Evolutionary conservation across 2,888 invertebrate species (phyloP).

Genomic region (Hyles lineata): DNA sequence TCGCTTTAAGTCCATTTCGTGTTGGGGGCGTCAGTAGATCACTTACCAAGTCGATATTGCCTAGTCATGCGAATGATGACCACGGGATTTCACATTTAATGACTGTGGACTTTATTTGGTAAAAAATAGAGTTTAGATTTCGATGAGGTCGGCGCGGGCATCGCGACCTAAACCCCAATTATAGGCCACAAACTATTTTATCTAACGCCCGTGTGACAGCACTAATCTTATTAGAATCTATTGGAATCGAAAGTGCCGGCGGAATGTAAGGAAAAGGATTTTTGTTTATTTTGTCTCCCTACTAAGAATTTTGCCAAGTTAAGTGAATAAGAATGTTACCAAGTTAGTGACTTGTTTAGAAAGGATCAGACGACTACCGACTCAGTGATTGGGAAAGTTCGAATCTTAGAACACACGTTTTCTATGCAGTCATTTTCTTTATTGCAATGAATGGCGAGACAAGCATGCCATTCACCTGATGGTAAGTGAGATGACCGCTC

Average conservation of each 20-base stretch:
- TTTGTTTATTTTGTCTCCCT: too few relatives aligned
- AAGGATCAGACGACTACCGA: too few relatives aligned
- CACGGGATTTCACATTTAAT: constrained; percentile 54
- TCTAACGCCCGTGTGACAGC: constrained; percentile 82
- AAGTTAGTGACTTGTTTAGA: too few relatives aligned
- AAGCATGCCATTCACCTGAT: too few relatives aligned
- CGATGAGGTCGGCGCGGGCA: constrained; percentile 45
- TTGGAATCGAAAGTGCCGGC: constrained; percentile 75
- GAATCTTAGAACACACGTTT: too few relatives aligned
- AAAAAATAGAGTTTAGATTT: constrained; percentile 48
- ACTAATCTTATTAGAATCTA: constrained; percentile 84
- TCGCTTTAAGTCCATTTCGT: constrained; percentile 32
- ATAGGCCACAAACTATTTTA: constrained; percentile 84
- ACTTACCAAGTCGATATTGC: constrained; percentile 80
- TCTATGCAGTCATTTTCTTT: too few relatives aligned
- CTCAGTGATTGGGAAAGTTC: too few relatives aligned
- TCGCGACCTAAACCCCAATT: constrained; percentile 76
- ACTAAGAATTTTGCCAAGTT: too few relatives aligned
- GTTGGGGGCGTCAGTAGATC: constrained; percentile 46
- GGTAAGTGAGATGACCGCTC: too few relatives aligned
- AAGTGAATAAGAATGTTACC: too few relatives aligned
- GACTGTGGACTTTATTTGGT: constrained; percentile 52
- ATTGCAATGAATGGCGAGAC: too few relatives aligned
- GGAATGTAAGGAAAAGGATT: constrained; percentile 52
- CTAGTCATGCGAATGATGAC: constrained; percentile 84